phyloP scores from a whole-genome alignment of 2,888 invertebrate species.

The Nomada flava region DNA sequence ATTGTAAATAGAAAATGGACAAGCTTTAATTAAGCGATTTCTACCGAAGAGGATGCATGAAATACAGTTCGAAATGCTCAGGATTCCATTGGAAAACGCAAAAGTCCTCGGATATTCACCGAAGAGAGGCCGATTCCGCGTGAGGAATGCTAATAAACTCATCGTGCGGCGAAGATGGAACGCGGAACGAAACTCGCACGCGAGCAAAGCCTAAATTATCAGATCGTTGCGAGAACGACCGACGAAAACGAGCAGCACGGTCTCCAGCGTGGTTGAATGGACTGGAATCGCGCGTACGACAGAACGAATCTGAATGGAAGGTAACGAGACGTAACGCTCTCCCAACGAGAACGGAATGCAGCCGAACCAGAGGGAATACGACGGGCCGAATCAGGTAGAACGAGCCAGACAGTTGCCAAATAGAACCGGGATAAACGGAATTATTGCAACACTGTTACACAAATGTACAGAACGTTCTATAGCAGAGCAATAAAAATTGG shows the following conservation, averaged over 20 bases:
- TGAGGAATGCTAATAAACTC: constrained; percentile 19
- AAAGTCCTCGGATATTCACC: not conserved
- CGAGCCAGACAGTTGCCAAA: not conserved
- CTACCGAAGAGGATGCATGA: not conserved
- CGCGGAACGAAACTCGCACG: constrained; percentile 37
- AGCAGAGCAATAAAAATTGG: too few species aligned
- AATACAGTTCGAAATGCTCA: not conserved
- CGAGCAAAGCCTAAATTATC: constrained; percentile 46
- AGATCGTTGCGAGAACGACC: constrained; percentile 31
- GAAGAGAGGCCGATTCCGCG: not conserved
- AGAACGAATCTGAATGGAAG: constrained; percentile 46
- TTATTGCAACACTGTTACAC: too few species aligned
- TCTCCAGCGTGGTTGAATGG: constrained; percentile 15
- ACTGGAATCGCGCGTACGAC: constrained; percentile 44
- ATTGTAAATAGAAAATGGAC: not conserved
- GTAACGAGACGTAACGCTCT: constrained; percentile 38
- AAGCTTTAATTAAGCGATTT: not conserved
- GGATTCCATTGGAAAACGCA: not conserved
- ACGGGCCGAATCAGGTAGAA: constrained; percentile 14
- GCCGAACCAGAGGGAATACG: constrained; percentile 10
- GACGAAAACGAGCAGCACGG: constrained; percentile 28
- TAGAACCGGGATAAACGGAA: not conserved
- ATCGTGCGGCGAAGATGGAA: constrained; percentile 13
- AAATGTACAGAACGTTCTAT: too few species aligned
- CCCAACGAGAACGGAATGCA: constrained; percentile 24